Evolutionary conservation across 2,888 invertebrate species (phyloP).

Genomic region (Drosophila borborema): DNA sequence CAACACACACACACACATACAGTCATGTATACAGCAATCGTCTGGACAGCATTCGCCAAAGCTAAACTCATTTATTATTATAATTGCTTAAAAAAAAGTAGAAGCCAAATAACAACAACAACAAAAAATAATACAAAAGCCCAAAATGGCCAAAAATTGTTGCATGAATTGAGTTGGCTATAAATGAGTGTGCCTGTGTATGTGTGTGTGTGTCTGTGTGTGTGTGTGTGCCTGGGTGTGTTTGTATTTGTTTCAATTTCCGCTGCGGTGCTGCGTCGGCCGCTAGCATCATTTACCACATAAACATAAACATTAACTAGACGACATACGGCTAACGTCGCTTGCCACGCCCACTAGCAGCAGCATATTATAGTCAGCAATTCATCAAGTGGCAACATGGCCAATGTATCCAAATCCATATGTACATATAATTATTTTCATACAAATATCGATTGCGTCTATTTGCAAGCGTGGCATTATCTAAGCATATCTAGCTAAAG

Average conservation of each 20-base stretch:
- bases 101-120: too few species aligned
- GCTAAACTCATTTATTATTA: conserved; percentile 73
- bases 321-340: conserved; percentile 27
- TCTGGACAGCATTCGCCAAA: conserved; percentile 33
- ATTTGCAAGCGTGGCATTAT: background rate
- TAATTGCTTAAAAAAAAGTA: conserved; percentile 62
- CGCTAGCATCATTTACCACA: conserved; percentile 66
- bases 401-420: conserved; percentile 33
- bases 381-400: conserved; percentile 58
- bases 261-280: conserved; percentile 21
- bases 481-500: conserved; percentile 8
- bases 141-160: conserved; percentile 29
- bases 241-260: conserved; percentile 47
- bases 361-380: conserved; percentile 30
- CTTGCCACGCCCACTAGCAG: background rate
- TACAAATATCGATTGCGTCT: conserved; percentile 38
- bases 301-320: conserved; percentile 55
- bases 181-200: conserved; percentile 1
- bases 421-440: conserved; percentile 68
- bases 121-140: background rate
- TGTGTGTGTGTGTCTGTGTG: conserved; percentile 12
- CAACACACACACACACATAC: conserved; percentile 12
- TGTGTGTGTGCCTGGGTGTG: background rate
- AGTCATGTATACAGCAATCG: background rate
- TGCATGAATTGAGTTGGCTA: conserved; percentile 30